Percentiles rank a stretch among this genome's conserved stretches.
phyloP scores from a whole-genome alignment of 2,113 vertebrate species.

The Pipra filicauda region DNA sequence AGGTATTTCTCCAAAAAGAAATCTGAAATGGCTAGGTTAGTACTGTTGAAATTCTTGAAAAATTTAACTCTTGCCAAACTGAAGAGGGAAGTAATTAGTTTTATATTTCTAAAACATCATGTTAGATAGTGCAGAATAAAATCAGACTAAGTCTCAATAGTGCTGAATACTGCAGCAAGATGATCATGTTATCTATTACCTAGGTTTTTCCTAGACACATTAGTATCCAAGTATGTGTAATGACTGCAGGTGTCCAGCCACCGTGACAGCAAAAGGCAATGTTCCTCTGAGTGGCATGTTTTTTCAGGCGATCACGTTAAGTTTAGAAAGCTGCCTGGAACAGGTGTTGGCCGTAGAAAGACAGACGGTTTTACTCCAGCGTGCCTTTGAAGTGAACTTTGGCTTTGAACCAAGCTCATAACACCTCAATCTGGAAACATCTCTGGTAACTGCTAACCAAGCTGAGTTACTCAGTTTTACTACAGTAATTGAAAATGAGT shows the following conservation, averaged over 20 bases:
- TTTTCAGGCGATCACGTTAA: background rate
- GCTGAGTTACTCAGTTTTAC: background rate
- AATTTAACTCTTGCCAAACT: background rate
- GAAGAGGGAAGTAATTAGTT: background rate
- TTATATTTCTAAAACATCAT: background rate
- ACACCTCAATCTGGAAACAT: conserved; percentile 4
- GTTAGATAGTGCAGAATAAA: background rate
- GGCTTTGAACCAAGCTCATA: conserved; percentile 16
- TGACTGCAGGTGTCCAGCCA: background rate
- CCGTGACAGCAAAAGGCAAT: background rate
- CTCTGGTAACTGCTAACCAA: background rate
- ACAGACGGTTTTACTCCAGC: conserved; percentile 6
- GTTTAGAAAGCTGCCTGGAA: background rate
- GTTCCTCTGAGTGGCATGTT: background rate
- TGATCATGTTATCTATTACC: fast-evolving
- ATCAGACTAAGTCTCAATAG: background rate
- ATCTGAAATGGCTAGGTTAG: background rate
- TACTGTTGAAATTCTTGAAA: background rate
- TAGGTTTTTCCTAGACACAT: background rate
- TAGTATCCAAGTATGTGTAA: background rate
- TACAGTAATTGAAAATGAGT: background rate
- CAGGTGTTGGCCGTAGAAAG: conserved; percentile 10
- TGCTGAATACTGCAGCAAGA: background rate
- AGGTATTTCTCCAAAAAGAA: background rate
- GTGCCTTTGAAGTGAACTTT: background rate